phyloP scores from a whole-genome alignment of 1,140 invertebrate species.

The Psilanteris sp. region DNA sequence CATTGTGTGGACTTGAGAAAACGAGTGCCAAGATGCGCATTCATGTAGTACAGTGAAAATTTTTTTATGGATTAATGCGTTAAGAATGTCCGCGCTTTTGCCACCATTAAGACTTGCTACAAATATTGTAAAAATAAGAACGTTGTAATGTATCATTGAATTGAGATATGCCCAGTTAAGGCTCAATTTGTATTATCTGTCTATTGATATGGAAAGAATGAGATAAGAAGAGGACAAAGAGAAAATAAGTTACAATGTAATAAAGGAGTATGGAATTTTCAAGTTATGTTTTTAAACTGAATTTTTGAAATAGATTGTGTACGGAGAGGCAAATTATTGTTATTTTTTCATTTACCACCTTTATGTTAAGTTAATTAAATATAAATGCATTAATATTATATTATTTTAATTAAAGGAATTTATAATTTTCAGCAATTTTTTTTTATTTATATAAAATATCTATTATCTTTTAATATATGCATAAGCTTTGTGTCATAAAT shows the following conservation, averaged over 20 bases:
- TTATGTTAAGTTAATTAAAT: neutral
- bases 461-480: too few species aligned
- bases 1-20: constrained; percentile 16
- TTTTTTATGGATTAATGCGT: constrained; percentile 60
- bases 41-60: constrained; percentile 3
- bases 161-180: constrained; percentile 69
- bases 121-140: constrained; percentile 78
- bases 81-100: constrained; percentile 74
- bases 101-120: constrained; percentile 76
- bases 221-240: constrained; percentile 72
- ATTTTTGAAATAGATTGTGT: constrained; percentile 80
- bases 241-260: constrained; percentile 75
- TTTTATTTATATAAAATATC: too few species aligned
- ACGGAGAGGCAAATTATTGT: constrained; percentile 73
- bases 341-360: constrained; percentile 13
- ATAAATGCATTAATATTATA: too few species aligned
- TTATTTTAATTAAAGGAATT: too few species aligned
- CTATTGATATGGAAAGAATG: constrained; percentile 71
- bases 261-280: constrained; percentile 77
- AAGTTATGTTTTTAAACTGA: constrained; percentile 80
- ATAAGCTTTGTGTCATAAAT: too few species aligned
- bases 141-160: constrained; percentile 77
- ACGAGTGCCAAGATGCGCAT: constrained; percentile 28
- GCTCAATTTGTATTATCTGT: constrained; percentile 76
- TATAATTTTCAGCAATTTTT: too few species aligned